These are phyloP conservation scores for Natrix natrix DNA, from an alignment of 2,797 vertebrate genomes.

Conservation along the genomic window DNA sequence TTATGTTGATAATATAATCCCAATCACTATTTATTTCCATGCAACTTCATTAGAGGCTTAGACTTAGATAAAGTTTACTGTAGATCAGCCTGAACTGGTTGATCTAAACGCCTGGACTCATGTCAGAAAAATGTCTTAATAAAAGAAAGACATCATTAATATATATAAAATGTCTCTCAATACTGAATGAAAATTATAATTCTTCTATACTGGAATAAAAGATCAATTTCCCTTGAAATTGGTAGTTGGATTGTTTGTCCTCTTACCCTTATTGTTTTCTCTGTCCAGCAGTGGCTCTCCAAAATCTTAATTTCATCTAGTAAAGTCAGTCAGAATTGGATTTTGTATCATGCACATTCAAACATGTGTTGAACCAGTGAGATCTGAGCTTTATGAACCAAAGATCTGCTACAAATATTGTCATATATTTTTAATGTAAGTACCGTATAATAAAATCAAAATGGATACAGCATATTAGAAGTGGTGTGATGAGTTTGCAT, in stretches of 20 bases:
- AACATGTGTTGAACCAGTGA: not conserved
- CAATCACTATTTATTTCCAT: not conserved
- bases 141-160: not conserved
- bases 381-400: not conserved
- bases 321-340: not conserved
- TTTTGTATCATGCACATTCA: not conserved
- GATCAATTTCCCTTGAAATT: not conserved
- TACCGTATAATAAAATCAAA: slow-evolving; percentile 29
- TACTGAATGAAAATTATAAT: not conserved
- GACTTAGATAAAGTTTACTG: not conserved
- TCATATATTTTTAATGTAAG: slow-evolving; percentile 19
- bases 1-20: slow-evolving; percentile 51
- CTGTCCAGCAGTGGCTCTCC: not conserved
- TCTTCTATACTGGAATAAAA: not conserved
- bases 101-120: not conserved
- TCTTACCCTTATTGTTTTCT: not conserved
- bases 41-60: not conserved
- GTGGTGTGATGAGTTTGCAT: not conserved
- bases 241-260: not conserved
- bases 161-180: not conserved
- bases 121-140: not conserved
- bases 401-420: not conserved
- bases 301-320: not conserved
- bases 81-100: not conserved
- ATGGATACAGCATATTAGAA: not conserved